phyloP scores from a whole-genome alignment of 2,888 invertebrate genomes.

The Agapostemon virescens region DNA sequence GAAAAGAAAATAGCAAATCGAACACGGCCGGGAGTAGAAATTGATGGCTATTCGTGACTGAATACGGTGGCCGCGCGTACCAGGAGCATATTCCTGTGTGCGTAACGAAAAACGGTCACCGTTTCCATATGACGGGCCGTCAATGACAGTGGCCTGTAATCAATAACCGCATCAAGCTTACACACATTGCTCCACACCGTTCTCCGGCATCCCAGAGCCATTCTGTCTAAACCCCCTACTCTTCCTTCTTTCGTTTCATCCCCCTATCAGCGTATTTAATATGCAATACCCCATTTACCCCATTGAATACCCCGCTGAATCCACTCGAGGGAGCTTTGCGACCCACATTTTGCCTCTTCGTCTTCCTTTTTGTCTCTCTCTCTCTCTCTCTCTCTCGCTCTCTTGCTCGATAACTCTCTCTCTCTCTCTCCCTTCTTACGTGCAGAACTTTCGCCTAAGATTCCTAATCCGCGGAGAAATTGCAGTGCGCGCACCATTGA shows the following conservation, averaged over 20 bases:
- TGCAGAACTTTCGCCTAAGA: slow-evolving; percentile 45
- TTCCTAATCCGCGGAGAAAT: slow-evolving; percentile 47
- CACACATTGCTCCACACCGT: slow-evolving; percentile 73
- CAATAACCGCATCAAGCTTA: slow-evolving; percentile 77
- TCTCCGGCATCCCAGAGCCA: slow-evolving; percentile 54
- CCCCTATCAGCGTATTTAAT: slow-evolving; percentile 72
- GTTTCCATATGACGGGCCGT: slow-evolving; percentile 75
- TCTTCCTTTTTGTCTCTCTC: neutral
- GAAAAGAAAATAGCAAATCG: slow-evolving; percentile 23
- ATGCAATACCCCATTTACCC: slow-evolving; percentile 78
- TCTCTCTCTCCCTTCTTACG: slow-evolving; percentile 4
- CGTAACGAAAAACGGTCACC: slow-evolving; percentile 68
- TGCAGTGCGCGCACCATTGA: neutral
- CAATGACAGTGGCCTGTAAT: slow-evolving; percentile 78
- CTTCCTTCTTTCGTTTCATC: slow-evolving; percentile 54
- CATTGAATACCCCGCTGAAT: slow-evolving; percentile 73
- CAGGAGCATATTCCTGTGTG: slow-evolving; percentile 40
- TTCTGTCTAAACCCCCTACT: slow-evolving; percentile 35
- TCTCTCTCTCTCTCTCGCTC: neutral
- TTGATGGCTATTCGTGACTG: slow-evolving; percentile 49
- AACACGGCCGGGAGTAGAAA: slow-evolving; percentile 35
- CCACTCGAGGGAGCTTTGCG: slow-evolving; percentile 70
- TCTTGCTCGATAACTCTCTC: neutral
- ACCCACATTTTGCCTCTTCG: slow-evolving; percentile 72
- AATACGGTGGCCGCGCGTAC: slow-evolving; percentile 37